A percentile compares a stretch with the other conserved stretches of the same genome.
phyloP scores from a whole-genome alignment of 2,888 invertebrate species.

The Chouioia cunea region DNA sequence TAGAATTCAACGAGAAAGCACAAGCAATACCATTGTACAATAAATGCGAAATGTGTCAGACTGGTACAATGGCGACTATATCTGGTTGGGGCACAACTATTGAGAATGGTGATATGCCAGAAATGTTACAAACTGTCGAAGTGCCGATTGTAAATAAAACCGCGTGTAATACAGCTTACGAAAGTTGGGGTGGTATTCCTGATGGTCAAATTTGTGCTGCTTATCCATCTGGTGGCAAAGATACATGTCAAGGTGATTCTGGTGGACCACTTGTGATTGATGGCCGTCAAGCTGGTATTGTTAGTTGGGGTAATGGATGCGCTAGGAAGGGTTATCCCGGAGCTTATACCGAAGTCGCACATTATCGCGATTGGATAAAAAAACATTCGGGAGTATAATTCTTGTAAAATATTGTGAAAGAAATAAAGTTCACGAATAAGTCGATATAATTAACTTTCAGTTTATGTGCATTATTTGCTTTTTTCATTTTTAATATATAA shows the following conservation, averaged over 20 bases:
- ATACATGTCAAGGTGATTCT: constrained; percentile 69
- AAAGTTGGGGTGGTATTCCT: constrained; percentile 66
- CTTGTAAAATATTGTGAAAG: constrained; percentile 55
- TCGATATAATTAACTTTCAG: not conserved
- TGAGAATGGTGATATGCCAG: constrained; percentile 10
- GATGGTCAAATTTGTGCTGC: constrained; percentile 73
- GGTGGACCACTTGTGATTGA: constrained; percentile 69
- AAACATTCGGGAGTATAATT: constrained; percentile 34
- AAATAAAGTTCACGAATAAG: not conserved
- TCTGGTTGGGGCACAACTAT: constrained; percentile 13
- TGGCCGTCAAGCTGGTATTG: constrained; percentile 68
- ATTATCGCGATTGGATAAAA: constrained; percentile 65
- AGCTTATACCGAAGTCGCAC: constrained; percentile 69
- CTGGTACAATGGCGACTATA: not conserved
- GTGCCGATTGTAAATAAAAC: not conserved
- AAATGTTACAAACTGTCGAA: constrained; percentile 43
- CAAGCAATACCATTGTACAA: constrained; percentile 27
- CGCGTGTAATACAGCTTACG: constrained; percentile 26
- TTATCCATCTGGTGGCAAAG: constrained; percentile 70
- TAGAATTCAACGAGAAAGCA: constrained; percentile 27
- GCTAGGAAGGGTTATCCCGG: constrained; percentile 68
- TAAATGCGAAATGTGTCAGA: not conserved
- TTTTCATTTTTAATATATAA: too few relatives aligned
- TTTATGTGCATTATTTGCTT: not conserved
- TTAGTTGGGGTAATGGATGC: constrained; percentile 72